A percentile compares a stretch with the other conserved stretches of the same genome.
Evolutionary conservation across 2,888 invertebrate species (phyloP).

Genomic region (Eurytoma californica): DNA sequence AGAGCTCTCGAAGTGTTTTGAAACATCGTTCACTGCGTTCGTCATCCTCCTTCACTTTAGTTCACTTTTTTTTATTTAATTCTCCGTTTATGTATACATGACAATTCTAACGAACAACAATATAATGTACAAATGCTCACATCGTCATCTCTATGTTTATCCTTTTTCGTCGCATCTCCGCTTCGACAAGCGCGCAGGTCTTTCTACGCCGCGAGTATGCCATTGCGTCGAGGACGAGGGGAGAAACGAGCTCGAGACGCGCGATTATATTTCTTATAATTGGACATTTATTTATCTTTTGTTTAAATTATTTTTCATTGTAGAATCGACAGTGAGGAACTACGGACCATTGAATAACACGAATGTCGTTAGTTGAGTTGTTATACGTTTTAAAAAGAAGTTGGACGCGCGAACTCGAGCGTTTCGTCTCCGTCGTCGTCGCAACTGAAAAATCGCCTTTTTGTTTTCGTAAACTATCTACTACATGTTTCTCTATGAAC

Average conservation of each 20-base stretch:
- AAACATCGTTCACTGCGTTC: constrained; percentile 2
- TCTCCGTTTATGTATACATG: constrained; percentile 38
- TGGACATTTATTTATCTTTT: not conserved
- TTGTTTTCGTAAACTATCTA: not conserved
- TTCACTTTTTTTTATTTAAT: constrained; percentile 27
- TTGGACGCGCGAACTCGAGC: not conserved
- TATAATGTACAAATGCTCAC: constrained; percentile 54
- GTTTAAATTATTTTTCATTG: no score
- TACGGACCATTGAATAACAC: not conserved
- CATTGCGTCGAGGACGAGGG: not conserved
- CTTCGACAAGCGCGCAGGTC: not conserved
- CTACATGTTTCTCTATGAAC: not conserved
- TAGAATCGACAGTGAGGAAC: not conserved
- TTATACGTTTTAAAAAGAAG: no score
- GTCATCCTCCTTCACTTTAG: no score
- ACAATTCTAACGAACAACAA: constrained; percentile 54
- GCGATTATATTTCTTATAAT: not conserved
- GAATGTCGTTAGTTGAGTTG: no score
- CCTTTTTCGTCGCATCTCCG: constrained; percentile 27
- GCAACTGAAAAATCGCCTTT: constrained; percentile 25
- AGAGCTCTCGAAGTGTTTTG: constrained; percentile 47
- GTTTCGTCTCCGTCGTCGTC: not conserved
- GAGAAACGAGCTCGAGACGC: not conserved
- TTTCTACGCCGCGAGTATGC: not conserved
- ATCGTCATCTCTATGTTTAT: not conserved